phyloP scores from a whole-genome alignment of 2,113 vertebrate genomes.

The Strix aluco region DNA sequence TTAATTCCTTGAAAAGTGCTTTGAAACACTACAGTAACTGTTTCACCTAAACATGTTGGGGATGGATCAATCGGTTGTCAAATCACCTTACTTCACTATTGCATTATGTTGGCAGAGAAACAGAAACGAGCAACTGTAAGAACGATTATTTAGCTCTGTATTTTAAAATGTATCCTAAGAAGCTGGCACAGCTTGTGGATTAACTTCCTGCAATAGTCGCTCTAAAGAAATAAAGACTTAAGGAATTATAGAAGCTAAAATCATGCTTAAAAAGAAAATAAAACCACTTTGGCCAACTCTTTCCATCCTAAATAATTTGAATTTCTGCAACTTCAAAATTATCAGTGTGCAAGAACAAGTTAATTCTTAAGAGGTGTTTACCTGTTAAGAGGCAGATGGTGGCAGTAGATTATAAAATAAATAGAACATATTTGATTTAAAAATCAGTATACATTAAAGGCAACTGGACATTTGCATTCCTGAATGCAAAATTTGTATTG shows the following conservation, averaged over 20 bases:
- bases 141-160: not conserved
- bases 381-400: not conserved
- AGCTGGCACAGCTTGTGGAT: not conserved
- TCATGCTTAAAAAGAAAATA: not conserved
- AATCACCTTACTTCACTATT: not conserved
- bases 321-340: not conserved
- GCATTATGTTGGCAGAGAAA: not conserved
- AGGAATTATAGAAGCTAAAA: not conserved
- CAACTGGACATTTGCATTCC: not conserved
- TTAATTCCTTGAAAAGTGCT: not conserved
- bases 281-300: not conserved
- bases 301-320: not conserved
- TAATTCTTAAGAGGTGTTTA: not conserved
- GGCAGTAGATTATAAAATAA: not conserved
- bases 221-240: not conserved
- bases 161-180: not conserved
- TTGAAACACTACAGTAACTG: not conserved
- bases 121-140: not conserved
- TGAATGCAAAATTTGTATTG: not conserved
- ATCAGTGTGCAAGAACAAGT: not conserved
- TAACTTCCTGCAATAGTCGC: not conserved
- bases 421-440: not conserved
- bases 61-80: not conserved
- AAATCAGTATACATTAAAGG: not conserved
- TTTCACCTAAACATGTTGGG: not conserved